Base-by-base conservation (phyloP, 1,140 invertebrate species). In the Rhysida immarginata region DNA sequence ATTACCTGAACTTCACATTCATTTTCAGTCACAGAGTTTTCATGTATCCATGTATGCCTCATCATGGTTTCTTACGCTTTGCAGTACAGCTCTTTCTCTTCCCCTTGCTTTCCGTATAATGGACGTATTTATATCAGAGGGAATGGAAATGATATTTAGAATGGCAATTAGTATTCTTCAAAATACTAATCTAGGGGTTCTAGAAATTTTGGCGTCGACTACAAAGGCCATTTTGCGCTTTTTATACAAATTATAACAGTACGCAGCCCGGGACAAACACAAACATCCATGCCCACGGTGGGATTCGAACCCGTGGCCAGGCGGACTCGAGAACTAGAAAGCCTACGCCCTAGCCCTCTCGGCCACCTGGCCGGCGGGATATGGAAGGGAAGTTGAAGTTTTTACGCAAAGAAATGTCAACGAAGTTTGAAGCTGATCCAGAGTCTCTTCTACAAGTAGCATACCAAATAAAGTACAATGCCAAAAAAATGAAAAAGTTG, bases 371-470 rank as follows among this genome's bases (percentile, higher is more conserved):
- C n/a, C n/a, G 84, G 53, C 77, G 96, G 53, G 96, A 99, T 68
- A 99, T 99, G 94, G 96, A 99, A 73, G 94, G 90, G 61, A 96
- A 99, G 84, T 76, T 99, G 3, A 94, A 97, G 91, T 97, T 87
- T 72, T 93, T 99, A 69, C 93, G 96, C 76, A 96, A 97, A 73
- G 90, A 98, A 68, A 74, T 98, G 60, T 89, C 92, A 18, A 74
- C 78, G 5, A 81, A 81, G 66, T 92, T 91, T 26, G 92, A 96
- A 67, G 78, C 81, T 2, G 91, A 98, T 70, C 84, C 87, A 1
- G 93, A 98, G 63, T 78, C 74, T 26, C 78, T 99, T 41, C 88
- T 99, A 76, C 81, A 81, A 53, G 72, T 88, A 49, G 89, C 95
- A 0, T 95, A 87, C 68, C 80, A 81, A 55, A 83, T 98, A 62